A percentile compares a stretch with the other conserved stretches of the same genome.
phyloP scores from a whole-genome alignment of 1,140 invertebrate genomes.

The Eumaeus atala region DNA sequence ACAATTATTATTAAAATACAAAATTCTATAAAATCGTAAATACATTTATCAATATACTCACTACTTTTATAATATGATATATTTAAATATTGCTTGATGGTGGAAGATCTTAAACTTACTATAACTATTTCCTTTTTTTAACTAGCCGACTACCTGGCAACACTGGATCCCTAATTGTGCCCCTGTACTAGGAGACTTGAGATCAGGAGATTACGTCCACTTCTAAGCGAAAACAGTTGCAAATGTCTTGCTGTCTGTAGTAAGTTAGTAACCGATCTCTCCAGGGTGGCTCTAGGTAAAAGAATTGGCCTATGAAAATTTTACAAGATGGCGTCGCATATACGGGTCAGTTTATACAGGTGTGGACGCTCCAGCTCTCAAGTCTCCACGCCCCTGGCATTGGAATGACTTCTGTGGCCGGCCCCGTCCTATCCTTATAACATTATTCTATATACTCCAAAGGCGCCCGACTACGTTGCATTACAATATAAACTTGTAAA shows the following conservation, averaged over 20 bases:
- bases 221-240: too few species aligned
- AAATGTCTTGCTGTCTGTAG: too few species aligned
- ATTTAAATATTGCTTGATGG: conserved; percentile 54
- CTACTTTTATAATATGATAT: conserved; percentile 45
- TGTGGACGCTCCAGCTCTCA: too few species aligned
- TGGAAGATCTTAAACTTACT: conserved; percentile 33
- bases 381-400: conserved; percentile 25
- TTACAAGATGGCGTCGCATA: too few species aligned
- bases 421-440: conserved; percentile 38
- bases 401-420: conserved; percentile 49
- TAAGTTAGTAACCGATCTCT: too few species aligned
- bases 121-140: not conserved
- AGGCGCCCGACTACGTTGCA: conserved; percentile 62
- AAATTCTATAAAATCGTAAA: conserved; percentile 21
- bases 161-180: conserved; percentile 20
- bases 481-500: conserved; percentile 71
- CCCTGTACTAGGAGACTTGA: conserved; percentile 10
- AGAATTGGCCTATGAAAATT: too few species aligned
- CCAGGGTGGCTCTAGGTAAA: too few species aligned
- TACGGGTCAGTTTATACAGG: too few species aligned
- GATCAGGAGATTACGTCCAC: too few species aligned
- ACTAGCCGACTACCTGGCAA: conserved; percentile 19
- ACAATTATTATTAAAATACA: conserved; percentile 15
- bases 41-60: conserved; percentile 28
- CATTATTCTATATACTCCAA: conserved; percentile 35